Evolutionary conservation across 2,797 vertebrate species (phyloP).

Genomic region (Morelia viridis): DNA sequence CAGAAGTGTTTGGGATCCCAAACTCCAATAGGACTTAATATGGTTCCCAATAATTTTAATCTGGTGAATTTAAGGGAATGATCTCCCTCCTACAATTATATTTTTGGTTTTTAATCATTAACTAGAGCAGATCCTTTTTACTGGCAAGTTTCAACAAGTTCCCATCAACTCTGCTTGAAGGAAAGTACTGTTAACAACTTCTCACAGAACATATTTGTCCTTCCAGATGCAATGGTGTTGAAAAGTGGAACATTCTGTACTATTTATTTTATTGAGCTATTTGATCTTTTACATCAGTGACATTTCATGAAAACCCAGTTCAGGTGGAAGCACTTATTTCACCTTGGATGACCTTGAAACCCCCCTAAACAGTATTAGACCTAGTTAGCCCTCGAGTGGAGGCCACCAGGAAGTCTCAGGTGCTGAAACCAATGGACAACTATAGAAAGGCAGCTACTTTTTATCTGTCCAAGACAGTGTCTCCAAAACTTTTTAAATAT

Average conservation of each 20-base stretch:
- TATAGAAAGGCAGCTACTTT: not conserved
- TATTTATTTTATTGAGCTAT: not conserved
- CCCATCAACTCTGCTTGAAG: not conserved
- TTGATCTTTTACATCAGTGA: not conserved
- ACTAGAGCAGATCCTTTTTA: not conserved
- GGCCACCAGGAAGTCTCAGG: not conserved
- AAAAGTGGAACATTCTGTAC: not conserved
- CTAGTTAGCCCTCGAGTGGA: not conserved
- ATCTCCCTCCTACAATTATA: not conserved
- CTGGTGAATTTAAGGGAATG: not conserved
- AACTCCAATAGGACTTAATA: not conserved
- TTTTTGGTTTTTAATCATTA: not conserved
- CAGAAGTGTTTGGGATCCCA: not conserved
- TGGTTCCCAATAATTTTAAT: not conserved
- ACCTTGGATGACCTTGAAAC: not conserved
- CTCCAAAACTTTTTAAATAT: not conserved
- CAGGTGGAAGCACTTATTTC: not conserved
- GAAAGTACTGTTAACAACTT: not conserved
- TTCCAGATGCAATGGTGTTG: not conserved
- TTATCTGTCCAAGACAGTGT: not conserved
- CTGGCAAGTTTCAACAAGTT: not conserved
- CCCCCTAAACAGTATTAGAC: not conserved
- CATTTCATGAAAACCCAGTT: not conserved
- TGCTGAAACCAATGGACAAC: not conserved
- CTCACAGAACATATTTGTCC: not conserved